phyloP scores from a whole-genome alignment of 2,797 vertebrate genomes.

The Decapterus maruadsi region DNA sequence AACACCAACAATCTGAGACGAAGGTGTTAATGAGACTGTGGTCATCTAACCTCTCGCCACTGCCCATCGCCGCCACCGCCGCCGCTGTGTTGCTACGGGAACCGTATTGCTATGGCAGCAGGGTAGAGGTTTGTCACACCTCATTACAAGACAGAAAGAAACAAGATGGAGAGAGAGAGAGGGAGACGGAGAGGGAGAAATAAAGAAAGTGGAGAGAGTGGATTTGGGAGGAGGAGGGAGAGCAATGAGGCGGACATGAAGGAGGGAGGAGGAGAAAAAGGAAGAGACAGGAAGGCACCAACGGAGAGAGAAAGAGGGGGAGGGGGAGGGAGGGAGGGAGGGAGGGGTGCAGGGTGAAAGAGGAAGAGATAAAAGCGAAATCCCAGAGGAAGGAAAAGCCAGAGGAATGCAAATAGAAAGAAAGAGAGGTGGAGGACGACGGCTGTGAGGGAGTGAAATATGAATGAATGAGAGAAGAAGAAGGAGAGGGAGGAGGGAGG shows the following conservation, averaged over 20 bases:
- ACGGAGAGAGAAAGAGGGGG: constrained; percentile 16
- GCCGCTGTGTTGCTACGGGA: constrained; percentile 75
- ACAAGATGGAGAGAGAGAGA: constrained; percentile 41
- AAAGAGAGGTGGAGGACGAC: constrained; percentile 29
- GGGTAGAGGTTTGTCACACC: constrained; percentile 79
- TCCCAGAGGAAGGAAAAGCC: constrained; percentile 57
- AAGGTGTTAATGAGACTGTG: constrained; percentile 39
- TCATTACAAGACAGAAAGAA: constrained; percentile 76
- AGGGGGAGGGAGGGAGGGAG: constrained; percentile 24
- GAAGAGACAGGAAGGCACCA: neutral
- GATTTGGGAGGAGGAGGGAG: constrained; percentile 54
- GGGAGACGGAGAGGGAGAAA: neutral
- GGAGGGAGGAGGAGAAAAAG: neutral
- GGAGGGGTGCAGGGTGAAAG: constrained; percentile 57
- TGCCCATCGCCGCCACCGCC: constrained; percentile 8
- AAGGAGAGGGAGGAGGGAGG: constrained; percentile 36
- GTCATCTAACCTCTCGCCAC: constrained; percentile 46
- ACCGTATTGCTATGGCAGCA: constrained; percentile 82
- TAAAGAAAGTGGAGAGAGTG: constrained; percentile 56
- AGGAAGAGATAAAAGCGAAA: constrained; percentile 73
- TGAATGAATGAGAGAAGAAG: constrained; percentile 76
- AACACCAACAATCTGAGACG: no score
- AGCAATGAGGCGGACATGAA: constrained; percentile 58
- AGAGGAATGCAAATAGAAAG: constrained; percentile 75
- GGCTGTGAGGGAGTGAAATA: constrained; percentile 73